These are phyloP conservation scores for Xenus cinereus DNA, from an alignment of 2,113 vertebrate genomes.

Conservation along the genomic window DNA sequence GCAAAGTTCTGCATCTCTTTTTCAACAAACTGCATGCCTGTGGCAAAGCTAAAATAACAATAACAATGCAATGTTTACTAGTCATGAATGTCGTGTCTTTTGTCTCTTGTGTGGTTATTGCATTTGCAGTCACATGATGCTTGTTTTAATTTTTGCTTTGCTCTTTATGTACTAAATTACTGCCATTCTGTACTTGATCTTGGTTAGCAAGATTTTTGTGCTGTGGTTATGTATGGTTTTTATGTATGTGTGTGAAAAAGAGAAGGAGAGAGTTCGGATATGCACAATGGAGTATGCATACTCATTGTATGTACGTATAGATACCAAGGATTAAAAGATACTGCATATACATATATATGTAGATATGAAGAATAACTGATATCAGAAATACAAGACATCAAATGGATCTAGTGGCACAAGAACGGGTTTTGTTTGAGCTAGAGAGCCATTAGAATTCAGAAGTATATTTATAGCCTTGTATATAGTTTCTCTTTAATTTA, in stretches of 20 bases:
- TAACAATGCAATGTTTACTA: constrained; percentile 63
- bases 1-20: constrained; percentile 65
- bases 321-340: constrained; percentile 31
- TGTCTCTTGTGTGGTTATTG: constrained; percentile 69
- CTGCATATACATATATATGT: constrained; percentile 40
- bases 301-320: background rate
- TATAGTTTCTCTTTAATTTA: constrained; percentile 60
- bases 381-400: constrained; percentile 11
- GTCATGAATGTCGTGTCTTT: constrained; percentile 61
- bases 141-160: constrained; percentile 64
- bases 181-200: constrained; percentile 61
- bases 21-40: constrained; percentile 66
- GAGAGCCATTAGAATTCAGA: constrained; percentile 30
- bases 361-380: constrained; percentile 52
- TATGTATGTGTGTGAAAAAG: constrained; percentile 27
- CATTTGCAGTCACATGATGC: constrained; percentile 63
- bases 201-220: constrained; percentile 50
- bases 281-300: background rate
- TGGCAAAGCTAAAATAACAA: constrained; percentile 73
- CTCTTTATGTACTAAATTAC: constrained; percentile 68
- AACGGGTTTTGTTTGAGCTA: background rate
- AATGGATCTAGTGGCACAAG: constrained; percentile 2
- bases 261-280: background rate
- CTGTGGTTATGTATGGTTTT: background rate
- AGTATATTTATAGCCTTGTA: constrained; percentile 45